phyloP scores from a whole-genome alignment of 2,888 invertebrate genomes.

The Copidosoma aretas region DNA sequence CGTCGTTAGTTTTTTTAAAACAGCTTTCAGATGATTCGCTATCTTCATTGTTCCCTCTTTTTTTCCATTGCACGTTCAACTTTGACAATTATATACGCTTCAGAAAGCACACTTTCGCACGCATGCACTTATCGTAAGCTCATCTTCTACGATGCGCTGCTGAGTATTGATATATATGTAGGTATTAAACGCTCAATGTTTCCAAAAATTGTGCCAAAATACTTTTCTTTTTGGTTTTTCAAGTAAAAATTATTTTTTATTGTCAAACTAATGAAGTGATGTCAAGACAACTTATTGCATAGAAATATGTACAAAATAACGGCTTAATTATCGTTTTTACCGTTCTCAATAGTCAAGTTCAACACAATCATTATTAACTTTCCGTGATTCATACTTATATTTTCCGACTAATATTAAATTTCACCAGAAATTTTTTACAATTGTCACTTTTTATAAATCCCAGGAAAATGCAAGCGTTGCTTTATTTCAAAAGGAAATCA shows the following conservation, averaged over 20 bases:
- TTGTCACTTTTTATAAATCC: too few species aligned
- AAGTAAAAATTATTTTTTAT: slow-evolving; percentile 36
- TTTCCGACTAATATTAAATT: too few species aligned
- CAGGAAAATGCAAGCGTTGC: too few species aligned
- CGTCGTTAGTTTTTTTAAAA: too few species aligned
- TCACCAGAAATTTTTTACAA: too few species aligned
- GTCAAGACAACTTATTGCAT: slow-evolving; percentile 28
- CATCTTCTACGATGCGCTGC: background rate
- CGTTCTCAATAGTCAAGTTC: slow-evolving; percentile 12
- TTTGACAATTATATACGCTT: slow-evolving; percentile 30
- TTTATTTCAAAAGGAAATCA: too few species aligned
- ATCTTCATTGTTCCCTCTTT: slow-evolving; percentile 6
- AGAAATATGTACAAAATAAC: slow-evolving; percentile 37
- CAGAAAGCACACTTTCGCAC: slow-evolving; percentile 18
- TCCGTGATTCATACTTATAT: too few species aligned
- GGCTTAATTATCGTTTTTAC: slow-evolving; percentile 25
- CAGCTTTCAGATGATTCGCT: too few species aligned
- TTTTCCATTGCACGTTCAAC: slow-evolving; percentile 22
- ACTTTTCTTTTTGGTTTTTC: slow-evolving; percentile 15
- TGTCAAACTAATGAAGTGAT: slow-evolving; percentile 33
- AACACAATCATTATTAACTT: too few species aligned
- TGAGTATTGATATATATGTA: background rate
- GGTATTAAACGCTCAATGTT: too few species aligned
- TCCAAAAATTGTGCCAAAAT: too few species aligned
- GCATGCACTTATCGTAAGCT: slow-evolving; percentile 14